Percentiles rank a stretch among this genome's conserved stretches.
Evolutionary conservation across 2,888 invertebrate genomes (phyloP).

Genomic region (Muschampia plurimacula): DNA sequence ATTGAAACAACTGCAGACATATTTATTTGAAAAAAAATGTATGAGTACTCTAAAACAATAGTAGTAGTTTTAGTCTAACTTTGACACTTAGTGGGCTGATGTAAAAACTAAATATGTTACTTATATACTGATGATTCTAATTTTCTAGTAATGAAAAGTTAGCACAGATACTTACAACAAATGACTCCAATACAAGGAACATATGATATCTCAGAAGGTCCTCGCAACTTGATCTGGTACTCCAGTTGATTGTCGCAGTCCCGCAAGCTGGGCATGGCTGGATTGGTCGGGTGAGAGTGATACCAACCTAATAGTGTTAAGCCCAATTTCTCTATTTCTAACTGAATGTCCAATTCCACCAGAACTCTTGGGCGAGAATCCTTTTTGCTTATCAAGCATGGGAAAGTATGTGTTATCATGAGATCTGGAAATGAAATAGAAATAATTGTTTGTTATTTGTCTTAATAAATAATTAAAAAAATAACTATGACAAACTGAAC

Average conservation of each 20-base stretch:
- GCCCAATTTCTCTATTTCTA: slow-evolving; percentile 92
- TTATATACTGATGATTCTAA: not conserved
- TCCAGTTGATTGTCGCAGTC: slow-evolving; percentile 97
- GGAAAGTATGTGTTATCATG: slow-evolving; percentile 94
- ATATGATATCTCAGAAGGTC: slow-evolving; percentile 95
- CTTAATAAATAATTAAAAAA: not conserved
- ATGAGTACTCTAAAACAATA: too few species aligned
- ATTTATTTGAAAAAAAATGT: too few species aligned
- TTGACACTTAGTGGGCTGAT: not conserved
- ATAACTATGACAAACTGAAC: too few species aligned
- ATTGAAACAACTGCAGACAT: too few species aligned
- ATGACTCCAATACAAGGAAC: slow-evolving; percentile 97
- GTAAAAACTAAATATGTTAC: not conserved
- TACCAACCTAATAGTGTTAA: slow-evolving; percentile 97
- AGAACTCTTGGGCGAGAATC: slow-evolving; percentile 91
- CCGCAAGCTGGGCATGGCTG: slow-evolving; percentile 93
- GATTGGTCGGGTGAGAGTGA: slow-evolving; percentile 96
- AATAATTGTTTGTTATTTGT: not conserved
- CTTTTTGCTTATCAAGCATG: slow-evolving; percentile 92
- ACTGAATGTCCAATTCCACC: slow-evolving; percentile 93
- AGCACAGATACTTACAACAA: slow-evolving; percentile 89
- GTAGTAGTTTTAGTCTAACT: too few species aligned
- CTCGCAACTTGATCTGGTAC: slow-evolving; percentile 97
- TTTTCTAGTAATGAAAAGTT: too few species aligned
- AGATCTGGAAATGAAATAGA: slow-evolving; percentile 86